Percentiles rank a stretch among this genome's conserved stretches.
Evolutionary conservation across 2,797 vertebrate species (phyloP).

Genomic region (Sebastes trivittatus): DNA sequence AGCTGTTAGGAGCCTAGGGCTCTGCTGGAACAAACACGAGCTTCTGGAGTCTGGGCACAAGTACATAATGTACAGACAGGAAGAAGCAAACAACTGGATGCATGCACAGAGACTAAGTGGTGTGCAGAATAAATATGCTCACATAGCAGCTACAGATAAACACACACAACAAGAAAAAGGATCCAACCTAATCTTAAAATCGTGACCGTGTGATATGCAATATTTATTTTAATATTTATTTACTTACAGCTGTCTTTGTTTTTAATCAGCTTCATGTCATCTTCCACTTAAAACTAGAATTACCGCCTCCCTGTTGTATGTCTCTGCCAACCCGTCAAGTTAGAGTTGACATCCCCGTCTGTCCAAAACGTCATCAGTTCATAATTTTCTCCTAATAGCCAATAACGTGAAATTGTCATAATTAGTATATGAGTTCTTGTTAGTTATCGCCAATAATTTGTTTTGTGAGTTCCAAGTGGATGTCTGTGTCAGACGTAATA

Average conservation of each 20-base stretch:
- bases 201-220: not conserved
- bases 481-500: no score
- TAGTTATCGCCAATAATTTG: no score
- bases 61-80: not conserved
- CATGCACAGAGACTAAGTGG: not conserved
- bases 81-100: not conserved
- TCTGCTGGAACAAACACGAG: constrained; percentile 1
- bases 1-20: constrained; percentile 14
- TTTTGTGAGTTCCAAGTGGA: no score
- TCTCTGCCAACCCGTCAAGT: no score
- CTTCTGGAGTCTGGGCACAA: not conserved
- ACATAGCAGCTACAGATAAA: not conserved
- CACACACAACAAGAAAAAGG: not conserved
- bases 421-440: no score
- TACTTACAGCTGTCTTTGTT: not conserved
- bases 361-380: no score
- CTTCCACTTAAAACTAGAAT: not conserved
- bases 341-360: no score
- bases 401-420: no score
- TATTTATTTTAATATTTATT: not conserved
- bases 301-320: no score
- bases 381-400: no score
- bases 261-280: not conserved
- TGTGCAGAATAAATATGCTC: constrained; percentile 2
- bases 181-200: not conserved